Base-by-base conservation (phyloP, 2,113 vertebrate genomes). In the Diadophis punctatus region DNA sequence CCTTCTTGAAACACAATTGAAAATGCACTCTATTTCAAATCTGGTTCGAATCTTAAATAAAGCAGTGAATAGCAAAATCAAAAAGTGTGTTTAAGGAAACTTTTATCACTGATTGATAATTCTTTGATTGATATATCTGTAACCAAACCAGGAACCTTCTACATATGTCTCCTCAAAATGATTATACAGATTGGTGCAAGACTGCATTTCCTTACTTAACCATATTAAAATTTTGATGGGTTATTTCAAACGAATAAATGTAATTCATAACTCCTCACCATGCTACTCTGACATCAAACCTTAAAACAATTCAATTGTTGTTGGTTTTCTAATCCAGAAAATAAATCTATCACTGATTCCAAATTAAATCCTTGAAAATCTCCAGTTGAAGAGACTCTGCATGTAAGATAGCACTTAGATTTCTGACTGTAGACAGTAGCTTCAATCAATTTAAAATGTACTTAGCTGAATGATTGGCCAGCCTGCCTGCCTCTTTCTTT, bases 21-120 rank as follows among this genome's bases (percentile, higher is more conserved):
- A 91, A 92, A 58, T 88, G n/a, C n/a, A 89, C 22, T 63, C 90
- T 93, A 63, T 92, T 86, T 95, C 5, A 7, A 90, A 52, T 39
- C 87, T 89, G 0, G 92, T 92, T 92, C 46, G 55, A 16, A 89
- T n/a, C 94, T 22, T 43, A 88, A 0, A 80, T 92, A 93, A 93
- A 56, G 90, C 49, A 56, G n/a, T 22, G 0, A 46, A 49, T 84
- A 25, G 63, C 22, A 51, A 92, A 60, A 39, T 23, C 23, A 90
- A 52, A 63, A 46, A 22, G 30, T 39, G 53, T 80, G n/a, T 14
- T 86, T 52, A 85, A 14, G 18, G 58, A 94, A 90, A 92, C 46
- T 20, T 51, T 49, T 90, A 23, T 52, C 91, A 25, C 11, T 30
- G 60, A 8, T 49, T 89, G 18, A 39, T 94, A 20, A n/a, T 87